Base-by-base conservation (phyloP, 2,113 vertebrate genomes). In the Eurystomus gularis region DNA sequence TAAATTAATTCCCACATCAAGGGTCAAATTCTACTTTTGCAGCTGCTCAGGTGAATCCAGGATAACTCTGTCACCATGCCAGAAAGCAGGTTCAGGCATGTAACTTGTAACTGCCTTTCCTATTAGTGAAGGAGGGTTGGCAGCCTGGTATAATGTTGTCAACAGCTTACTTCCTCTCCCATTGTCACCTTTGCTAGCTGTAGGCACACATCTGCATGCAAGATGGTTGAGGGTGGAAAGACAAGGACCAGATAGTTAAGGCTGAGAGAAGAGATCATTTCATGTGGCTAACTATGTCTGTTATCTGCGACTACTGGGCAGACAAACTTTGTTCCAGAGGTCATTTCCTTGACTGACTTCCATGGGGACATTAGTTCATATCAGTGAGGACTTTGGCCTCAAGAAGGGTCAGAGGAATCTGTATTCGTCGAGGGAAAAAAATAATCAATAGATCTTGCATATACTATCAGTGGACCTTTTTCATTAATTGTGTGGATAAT, bases 171-270 rank as follows among this genome's bases (percentile, higher is more conserved):
- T 77, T 65, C 69, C 69, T 92, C 58, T 35, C 28, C 57, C 39
- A 49, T 65, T 83, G 81, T 54, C 60, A 46, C 55, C 69, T 71
- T 61, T 81, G 52, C 68, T 57, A 33, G 57, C 77, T 64, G 46
- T 44, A 39, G 61, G 70, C 6, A 5, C 62, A 31, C 0, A 5
- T 75, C 73, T 89, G 90, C 39, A 2, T 35, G 58, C 92, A 85
- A 66, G 86, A 81, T 86, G 73, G 78, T 82, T 75, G 57, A 83
- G 42, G 19, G 54, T 82, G 62, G 85, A 91, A 86, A 86, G 88
- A 73, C 86, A 71, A 88, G 79, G 82, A 71, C 87, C 92, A 82
- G 89, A 94, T 96, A 94, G 75, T 71, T 73, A 12, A 52, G 40
- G 44, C 39, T 76, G 78, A 65, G 54, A 78, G 25, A 91, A 66